phyloP scores from a whole-genome alignment of 2,797 vertebrate genomes.

The Chelon auratus region DNA sequence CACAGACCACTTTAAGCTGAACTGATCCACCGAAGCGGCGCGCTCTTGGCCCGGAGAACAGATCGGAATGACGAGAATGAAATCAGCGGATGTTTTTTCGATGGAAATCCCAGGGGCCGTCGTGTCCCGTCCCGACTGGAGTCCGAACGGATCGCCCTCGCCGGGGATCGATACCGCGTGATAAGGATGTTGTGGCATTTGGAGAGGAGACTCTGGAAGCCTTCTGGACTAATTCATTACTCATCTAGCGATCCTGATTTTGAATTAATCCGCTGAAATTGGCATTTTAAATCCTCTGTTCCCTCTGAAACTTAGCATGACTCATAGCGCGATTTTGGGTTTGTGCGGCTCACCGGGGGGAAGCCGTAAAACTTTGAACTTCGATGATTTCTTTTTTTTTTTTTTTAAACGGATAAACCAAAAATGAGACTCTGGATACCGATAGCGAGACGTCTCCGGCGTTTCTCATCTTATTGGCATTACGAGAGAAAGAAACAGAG shows the following conservation, averaged over 20 bases:
- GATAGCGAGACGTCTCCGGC: neutral
- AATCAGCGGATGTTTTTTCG: slow-evolving; percentile 43
- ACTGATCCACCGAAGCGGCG: neutral
- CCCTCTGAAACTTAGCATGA: slow-evolving; percentile 1
- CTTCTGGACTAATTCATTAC: neutral
- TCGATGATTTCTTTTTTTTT: neutral
- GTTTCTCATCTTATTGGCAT: slow-evolving; percentile 27
- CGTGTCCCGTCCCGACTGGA: slow-evolving; percentile 61
- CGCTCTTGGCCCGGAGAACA: slow-evolving; percentile 1
- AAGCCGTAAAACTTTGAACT: slow-evolving; percentile 32
- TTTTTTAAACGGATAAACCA: slow-evolving; percentile 18
- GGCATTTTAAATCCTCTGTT: neutral
- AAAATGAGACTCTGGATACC: slow-evolving; percentile 4
- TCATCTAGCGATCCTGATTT: neutral
- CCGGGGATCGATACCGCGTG: slow-evolving; percentile 70
- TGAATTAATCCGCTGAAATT: slow-evolving; percentile 6
- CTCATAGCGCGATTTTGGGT: slow-evolving; percentile 20
- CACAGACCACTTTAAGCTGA: neutral
- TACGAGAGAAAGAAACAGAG: slow-evolving; percentile 11
- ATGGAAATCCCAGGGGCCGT: slow-evolving; percentile 50
- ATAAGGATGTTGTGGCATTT: slow-evolving; percentile 74
- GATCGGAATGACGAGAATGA: slow-evolving; percentile 7
- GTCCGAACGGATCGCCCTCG: slow-evolving; percentile 61
- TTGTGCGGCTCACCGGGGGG: slow-evolving; percentile 14
- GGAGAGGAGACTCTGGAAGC: slow-evolving; percentile 18